phyloP scores from a whole-genome alignment of 2,888 invertebrate species.

The Malthinus seriepunctatus region DNA sequence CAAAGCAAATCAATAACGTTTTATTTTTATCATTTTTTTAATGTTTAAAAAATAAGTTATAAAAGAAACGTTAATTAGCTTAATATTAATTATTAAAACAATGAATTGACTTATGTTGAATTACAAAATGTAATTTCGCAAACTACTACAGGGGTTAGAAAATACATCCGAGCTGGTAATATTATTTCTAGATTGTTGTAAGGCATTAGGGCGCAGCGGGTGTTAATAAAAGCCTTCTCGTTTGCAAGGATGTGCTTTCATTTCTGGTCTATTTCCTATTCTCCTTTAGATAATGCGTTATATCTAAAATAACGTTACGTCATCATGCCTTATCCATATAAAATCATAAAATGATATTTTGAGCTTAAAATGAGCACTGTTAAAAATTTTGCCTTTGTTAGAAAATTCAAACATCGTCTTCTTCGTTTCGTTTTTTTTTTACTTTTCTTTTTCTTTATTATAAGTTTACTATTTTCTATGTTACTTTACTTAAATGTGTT shows the following conservation, averaged over 20 bases:
- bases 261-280: slow-evolving; percentile 30
- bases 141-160: slow-evolving; percentile 5
- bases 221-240: slow-evolving; percentile 27
- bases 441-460: no score
- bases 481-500: no score
- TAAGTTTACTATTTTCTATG: no score
- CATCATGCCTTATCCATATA: slow-evolving; percentile 25
- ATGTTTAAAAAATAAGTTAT: no score
- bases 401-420: background rate
- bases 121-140: slow-evolving; percentile 9
- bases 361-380: slow-evolving; percentile 10
- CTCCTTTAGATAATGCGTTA: slow-evolving; percentile 28
- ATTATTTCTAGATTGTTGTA: slow-evolving; percentile 25
- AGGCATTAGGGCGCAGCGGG: slow-evolving; percentile 17
- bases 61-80: no score
- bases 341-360: slow-evolving; percentile 20
- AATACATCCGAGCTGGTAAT: slow-evolving; percentile 7
- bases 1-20: no score
- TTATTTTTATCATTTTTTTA: no score
- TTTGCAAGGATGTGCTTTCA: slow-evolving; percentile 28
- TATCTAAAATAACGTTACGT: slow-evolving; percentile 27
- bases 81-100: background rate
- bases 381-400: slow-evolving; percentile 12
- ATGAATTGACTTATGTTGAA: slow-evolving; percentile 1
- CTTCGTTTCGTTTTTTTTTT: no score